Percentiles rank a stretch among this genome's conserved stretches.
phyloP scores from a whole-genome alignment of 2,797 vertebrate species.

The Buceros bicornis region DNA sequence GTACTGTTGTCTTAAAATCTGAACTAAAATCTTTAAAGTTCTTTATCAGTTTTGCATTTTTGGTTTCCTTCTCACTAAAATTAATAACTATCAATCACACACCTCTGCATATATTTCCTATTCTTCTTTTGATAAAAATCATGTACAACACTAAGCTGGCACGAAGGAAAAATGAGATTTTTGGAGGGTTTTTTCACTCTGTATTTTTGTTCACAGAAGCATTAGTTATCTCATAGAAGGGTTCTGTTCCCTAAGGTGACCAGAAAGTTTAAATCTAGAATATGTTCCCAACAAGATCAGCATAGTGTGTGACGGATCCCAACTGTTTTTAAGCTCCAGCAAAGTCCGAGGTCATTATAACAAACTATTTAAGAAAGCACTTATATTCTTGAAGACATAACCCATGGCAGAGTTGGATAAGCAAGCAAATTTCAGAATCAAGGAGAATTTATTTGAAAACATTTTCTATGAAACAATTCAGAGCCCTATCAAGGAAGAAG shows the following conservation, averaged over 20 bases:
- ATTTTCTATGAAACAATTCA: neutral
- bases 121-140: neutral
- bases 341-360: neutral
- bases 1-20: neutral
- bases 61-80: neutral
- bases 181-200: rapidly evolving
- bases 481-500: neutral
- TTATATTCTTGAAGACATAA: neutral
- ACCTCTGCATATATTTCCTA: neutral
- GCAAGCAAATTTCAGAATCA: neutral
- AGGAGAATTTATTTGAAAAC: neutral
- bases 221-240: neutral
- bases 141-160: neutral
- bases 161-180: neutral
- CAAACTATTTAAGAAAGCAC: neutral
- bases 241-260: neutral
- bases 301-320: neutral
- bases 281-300: neutral
- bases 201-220: neutral
- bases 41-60: neutral
- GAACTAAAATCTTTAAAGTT: neutral
- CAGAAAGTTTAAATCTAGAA: neutral
- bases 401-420: neutral
- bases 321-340: neutral
- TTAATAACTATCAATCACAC: neutral